Base-by-base conservation (phyloP, 2,113 vertebrate genomes). In the Procavia capensis region DNA sequence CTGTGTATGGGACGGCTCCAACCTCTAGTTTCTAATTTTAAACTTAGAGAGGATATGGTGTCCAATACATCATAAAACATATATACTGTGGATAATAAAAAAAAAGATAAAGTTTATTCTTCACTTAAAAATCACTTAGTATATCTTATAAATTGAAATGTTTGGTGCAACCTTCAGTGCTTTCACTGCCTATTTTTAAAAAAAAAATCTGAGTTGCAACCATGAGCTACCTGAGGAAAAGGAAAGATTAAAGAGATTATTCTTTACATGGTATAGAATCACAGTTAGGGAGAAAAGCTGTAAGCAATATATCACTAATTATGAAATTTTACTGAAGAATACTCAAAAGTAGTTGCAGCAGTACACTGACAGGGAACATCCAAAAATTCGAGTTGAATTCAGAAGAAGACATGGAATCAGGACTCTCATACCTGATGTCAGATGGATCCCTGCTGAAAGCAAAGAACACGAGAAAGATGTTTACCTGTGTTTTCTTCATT, bases 71-170 rank as follows among this genome's bases (percentile, higher is more conserved):
- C 63, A 29, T 80, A 80, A 93, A 96, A 72, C 64, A 82, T 45
- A 95, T 61, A 78, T 68, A 17, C 14, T 91, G 25, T 82, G 75
- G 43, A 66, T 83, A 72, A 91, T 80, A 47, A 88, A 85, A 47
- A 88, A 85, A 90, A 91, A 88, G 31, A 93, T 90, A 64, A 94
- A 91, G 39, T 84, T 11, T 83, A 91, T 96, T 36, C 88, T 87
- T 95, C 50, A 57, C 57, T 72, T 63, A 90, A 95, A 95, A 97
- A n/a, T 2, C 29, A 93, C 39, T 75, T 79, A 82, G 72, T 24
- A 20, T 19, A 31, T 39, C 31, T 39, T 91, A 76, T 76, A 95
- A 93, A 93, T 47, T 75, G 27, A 93, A 86, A 61, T 90, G n/a
- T 76, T 86, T 61, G 19, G 19, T 66, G 34, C 10, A 79, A 90